A percentile compares a stretch with the other conserved stretches of the same genome.
These are phyloP conservation scores for Atrichornis clamosus DNA, from an alignment of 2,113 vertebrate species.

Conservation along the genomic window DNA sequence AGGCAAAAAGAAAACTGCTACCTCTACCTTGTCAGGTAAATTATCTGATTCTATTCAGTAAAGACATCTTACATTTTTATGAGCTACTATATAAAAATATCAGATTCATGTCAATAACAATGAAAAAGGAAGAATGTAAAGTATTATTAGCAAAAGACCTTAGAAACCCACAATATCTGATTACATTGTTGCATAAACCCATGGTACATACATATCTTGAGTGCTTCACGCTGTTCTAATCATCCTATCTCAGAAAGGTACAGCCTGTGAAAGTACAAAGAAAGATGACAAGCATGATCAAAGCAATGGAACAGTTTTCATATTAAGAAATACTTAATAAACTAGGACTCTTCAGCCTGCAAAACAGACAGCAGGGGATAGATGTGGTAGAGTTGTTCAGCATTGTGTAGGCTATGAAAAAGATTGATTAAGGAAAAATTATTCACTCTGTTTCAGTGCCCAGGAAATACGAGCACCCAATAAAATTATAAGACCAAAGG, in stretches of 20 bases:
- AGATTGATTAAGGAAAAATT: background rate
- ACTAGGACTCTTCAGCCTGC: background rate
- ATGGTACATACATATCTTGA: background rate
- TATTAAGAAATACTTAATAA: background rate
- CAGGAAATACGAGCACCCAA: background rate
- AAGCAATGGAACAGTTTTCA: background rate
- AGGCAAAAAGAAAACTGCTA: background rate
- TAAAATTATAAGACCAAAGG: background rate
- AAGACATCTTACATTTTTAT: background rate
- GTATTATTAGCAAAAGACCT: background rate
- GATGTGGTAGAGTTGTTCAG: background rate
- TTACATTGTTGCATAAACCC: background rate
- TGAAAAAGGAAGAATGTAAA: background rate
- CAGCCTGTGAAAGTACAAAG: background rate
- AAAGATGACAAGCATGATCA: background rate
- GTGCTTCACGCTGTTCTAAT: background rate
- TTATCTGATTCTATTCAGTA: background rate
- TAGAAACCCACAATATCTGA: background rate
- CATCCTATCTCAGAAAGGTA: background rate
- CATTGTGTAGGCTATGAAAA: background rate
- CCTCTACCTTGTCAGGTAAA: background rate
- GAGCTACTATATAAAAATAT: background rate
- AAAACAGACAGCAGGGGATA: background rate
- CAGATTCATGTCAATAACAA: background rate
- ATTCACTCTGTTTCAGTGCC: background rate